These are phyloP conservation scores for Cygnus olor DNA, from an alignment of 2,797 vertebrate species.

Conservation along the genomic window DNA sequence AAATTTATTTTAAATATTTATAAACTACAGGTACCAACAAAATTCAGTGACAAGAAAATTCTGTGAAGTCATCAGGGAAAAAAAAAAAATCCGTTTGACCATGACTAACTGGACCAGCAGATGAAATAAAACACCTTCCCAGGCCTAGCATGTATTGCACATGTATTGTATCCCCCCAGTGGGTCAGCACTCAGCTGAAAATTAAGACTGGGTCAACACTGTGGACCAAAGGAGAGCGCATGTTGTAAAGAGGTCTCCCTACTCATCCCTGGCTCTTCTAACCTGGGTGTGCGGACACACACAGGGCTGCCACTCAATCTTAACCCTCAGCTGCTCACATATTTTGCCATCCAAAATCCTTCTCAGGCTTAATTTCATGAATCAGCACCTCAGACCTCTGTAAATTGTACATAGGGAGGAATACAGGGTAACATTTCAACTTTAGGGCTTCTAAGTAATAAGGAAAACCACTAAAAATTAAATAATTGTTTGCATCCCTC, in stretches of 20 bases:
- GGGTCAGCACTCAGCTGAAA: neutral
- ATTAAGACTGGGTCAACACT: neutral
- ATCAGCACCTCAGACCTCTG: neutral
- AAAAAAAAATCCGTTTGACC: neutral
- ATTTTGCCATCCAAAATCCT: neutral
- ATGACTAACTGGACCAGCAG: neutral
- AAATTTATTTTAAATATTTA: neutral
- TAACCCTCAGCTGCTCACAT: neutral
- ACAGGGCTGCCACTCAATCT: neutral
- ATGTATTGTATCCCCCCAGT: neutral
- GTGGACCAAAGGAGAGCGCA: neutral
- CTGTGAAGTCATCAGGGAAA: neutral
- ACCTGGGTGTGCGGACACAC: neutral
- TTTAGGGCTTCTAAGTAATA: neutral
- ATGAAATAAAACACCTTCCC: neutral
- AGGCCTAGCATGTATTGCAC: neutral
- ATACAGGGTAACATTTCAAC: neutral
- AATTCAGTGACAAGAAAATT: neutral
- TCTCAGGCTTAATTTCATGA: neutral
- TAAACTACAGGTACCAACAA: neutral
- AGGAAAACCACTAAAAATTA: neutral
- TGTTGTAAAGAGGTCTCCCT: neutral
- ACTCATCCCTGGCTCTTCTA: neutral
- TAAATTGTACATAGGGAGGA: neutral
- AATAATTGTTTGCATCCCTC: neutral